A percentile compares a stretch with the other conserved stretches of the same genome.
Conservation (phyloP, 2,888 invertebrate species). For the Leucophora obtusa region DNA sequence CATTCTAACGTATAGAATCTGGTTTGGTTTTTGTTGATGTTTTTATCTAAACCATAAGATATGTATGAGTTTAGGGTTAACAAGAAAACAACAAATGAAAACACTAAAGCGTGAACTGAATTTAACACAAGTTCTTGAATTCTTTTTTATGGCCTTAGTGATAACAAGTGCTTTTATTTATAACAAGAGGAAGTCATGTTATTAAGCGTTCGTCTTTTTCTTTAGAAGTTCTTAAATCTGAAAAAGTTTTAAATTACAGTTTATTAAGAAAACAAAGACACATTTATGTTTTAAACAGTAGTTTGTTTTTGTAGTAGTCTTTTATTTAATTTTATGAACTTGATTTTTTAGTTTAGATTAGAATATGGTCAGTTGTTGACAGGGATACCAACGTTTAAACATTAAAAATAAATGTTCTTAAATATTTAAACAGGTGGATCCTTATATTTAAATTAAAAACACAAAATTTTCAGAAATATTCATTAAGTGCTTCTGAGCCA, state of each 20-base stretch:
- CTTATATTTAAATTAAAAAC: too few species aligned
- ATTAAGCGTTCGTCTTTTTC: constrained; percentile 36
- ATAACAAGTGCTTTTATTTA: constrained; percentile 64
- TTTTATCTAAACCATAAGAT: constrained; percentile 38
- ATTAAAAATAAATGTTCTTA: background rate
- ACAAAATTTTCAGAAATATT: too few species aligned
- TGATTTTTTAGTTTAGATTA: constrained; percentile 39
- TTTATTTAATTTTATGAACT: constrained; percentile 36
- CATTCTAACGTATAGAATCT: background rate
- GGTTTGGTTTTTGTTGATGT: constrained; percentile 7
- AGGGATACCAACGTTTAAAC: constrained; percentile 29
- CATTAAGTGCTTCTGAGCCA: too few species aligned
- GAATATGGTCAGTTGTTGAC: constrained; percentile 14
- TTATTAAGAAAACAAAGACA: constrained; percentile 52
- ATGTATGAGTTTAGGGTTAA: constrained; percentile 33
- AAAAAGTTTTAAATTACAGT: constrained; percentile 48
- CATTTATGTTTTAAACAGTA: constrained; percentile 48
- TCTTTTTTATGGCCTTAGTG: constrained; percentile 51
- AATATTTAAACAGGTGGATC: too few species aligned
- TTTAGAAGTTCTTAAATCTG: constrained; percentile 43
- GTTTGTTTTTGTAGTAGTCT: constrained; percentile 57
- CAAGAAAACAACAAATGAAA: constrained; percentile 20
- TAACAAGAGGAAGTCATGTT: constrained; percentile 57
- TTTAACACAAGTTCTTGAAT: constrained; percentile 50
- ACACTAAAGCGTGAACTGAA: constrained; percentile 56